Base-by-base conservation (phyloP, 2,113 vertebrate species). In the Stigmatopora argus region DNA sequence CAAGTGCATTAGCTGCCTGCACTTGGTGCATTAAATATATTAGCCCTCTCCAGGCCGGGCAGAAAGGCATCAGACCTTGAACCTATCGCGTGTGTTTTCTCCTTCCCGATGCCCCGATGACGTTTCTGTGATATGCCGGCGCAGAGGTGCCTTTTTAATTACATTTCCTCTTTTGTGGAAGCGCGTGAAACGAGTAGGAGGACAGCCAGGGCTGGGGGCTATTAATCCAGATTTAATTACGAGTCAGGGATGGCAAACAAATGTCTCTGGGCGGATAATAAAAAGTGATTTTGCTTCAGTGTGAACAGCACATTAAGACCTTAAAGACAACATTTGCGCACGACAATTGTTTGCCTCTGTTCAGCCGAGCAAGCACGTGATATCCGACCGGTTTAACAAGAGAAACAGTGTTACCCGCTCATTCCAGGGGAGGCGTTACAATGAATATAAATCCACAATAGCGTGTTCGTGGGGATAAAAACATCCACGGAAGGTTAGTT, bases 211-310 rank as follows among this genome's bases (percentile, higher is more conserved):
- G 34, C 31, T 38, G 3, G 8, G 56, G 56, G 56, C 56, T n/a
- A n/a, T 38, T 58, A 58, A 58, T 58, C 31, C 56, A 58, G 17
- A 58, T 38, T 58, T 58, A 58, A 58, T 58, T 58, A 58, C 34
- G 17, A 58, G 31, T 38, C 15, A 34, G 51, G 51, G 23, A 23
- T 53, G 31, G 9, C 17, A 58, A 58, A 35, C 34, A 35, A 58
- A 58, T 26, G 34, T 35, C 31, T 58, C 31, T 38, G 1, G 56
- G 15, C 17, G 56, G 7, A 38, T n/a, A 38, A 58, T 38, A 58
- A n/a, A 35, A 58, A 35, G 56, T 14, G 51, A 53, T 53, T 53
- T 53, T 23, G 51, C 51, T 53, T 53, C 8, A 12, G 51, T 58
- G 56, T 38, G 34, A 58, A 35, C 31, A 38, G 26, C 55, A 10